Conservation (phyloP, 2,888 invertebrate genomes). For the Auanema freiburgensis region DNA sequence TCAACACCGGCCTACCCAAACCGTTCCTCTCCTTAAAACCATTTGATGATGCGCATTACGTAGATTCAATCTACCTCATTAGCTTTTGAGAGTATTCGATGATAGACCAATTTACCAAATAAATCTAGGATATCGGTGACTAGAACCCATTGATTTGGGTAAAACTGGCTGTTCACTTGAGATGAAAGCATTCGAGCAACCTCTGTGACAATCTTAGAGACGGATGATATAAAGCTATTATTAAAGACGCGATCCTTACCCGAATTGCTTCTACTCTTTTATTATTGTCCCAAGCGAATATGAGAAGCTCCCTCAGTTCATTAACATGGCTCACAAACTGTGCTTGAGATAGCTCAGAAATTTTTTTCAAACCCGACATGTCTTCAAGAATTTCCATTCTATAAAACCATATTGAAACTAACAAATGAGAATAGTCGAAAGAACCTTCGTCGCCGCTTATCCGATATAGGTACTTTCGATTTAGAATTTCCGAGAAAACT, state of each 20-base stretch:
- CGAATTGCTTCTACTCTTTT: constrained; percentile 72
- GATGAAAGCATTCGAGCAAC: constrained; percentile 20
- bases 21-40: constrained; percentile 27
- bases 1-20: constrained; percentile 22
- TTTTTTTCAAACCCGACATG: constrained; percentile 80
- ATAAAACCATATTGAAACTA: constrained; percentile 12
- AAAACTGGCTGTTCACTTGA: constrained; percentile 19
- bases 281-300: constrained; percentile 88
- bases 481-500: constrained; percentile 67
- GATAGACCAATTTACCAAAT: constrained; percentile 83
- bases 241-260: constrained; percentile 33
- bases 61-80: constrained; percentile 26
- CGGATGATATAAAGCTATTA: background rate
- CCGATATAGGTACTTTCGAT: constrained; percentile 9
- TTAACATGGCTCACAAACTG: constrained; percentile 67
- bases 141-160: constrained; percentile 85
- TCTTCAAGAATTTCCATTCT: constrained; percentile 90
- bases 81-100: constrained; percentile 77
- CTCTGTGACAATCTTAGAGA: constrained; percentile 24
- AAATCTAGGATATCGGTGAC: constrained; percentile 93
- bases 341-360: constrained; percentile 86
- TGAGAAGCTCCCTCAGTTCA: constrained; percentile 85
- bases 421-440: background rate
- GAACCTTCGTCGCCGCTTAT: constrained; percentile 14
- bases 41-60: background rate